Percentiles rank a stretch among this genome's conserved stretches.
These are phyloP conservation scores for Ochropacha duplaris DNA, from an alignment of 2,888 invertebrate species.

Conservation along the genomic window DNA sequence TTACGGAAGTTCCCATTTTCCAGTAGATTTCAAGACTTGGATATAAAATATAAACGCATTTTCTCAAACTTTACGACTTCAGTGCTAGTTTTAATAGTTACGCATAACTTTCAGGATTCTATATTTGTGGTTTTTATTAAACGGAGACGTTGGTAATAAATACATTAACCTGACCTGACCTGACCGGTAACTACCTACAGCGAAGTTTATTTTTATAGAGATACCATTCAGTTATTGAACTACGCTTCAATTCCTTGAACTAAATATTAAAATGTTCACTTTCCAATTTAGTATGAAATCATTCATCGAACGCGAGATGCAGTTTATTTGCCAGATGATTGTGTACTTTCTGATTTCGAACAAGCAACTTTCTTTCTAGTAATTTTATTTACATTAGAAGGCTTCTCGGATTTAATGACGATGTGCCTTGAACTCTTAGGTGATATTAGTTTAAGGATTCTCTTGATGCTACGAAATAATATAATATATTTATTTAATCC, in stretches of 20 bases:
- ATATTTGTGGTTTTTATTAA: neutral
- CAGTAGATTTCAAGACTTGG: constrained; percentile 1
- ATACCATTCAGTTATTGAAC: neutral
- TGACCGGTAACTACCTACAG: neutral
- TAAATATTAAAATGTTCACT: neutral
- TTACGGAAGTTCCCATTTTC: neutral
- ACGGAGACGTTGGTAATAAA: neutral
- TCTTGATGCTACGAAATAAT: too few relatives aligned
- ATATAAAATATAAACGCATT: neutral
- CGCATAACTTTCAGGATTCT: neutral
- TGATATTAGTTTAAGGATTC: too few relatives aligned
- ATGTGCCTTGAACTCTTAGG: too few relatives aligned
- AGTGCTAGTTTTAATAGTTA: neutral
- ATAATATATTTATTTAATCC: too few relatives aligned
- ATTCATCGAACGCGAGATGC: neutral
- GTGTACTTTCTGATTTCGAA: too few relatives aligned
- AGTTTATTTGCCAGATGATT: too few relatives aligned
- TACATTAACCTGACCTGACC: constrained; percentile 1
- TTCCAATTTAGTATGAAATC: neutral
- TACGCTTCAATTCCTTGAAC: neutral
- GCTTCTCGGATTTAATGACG: too few relatives aligned
- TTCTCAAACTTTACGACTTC: neutral
- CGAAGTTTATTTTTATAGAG: neutral
- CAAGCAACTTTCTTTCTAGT: too few relatives aligned
- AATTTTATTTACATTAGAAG: too few relatives aligned